Evolutionary conservation across 2,797 vertebrate species (phyloP).

Genomic region (Hydrophis major): DNA sequence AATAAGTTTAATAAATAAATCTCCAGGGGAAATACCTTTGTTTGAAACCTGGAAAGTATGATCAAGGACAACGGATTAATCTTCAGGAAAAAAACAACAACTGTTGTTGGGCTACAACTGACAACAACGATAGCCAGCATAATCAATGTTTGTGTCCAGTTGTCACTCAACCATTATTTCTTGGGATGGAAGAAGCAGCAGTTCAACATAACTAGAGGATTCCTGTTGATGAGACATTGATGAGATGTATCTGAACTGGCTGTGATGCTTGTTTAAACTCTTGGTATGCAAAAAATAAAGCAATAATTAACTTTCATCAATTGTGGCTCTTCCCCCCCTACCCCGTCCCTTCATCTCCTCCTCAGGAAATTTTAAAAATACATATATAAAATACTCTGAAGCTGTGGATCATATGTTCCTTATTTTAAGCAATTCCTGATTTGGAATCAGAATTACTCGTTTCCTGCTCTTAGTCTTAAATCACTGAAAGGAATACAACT

Average conservation of each 20-base stretch:
- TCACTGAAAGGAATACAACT: constrained; percentile 57
- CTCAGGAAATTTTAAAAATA: not conserved
- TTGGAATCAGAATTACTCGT: constrained; percentile 62
- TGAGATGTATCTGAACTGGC: not conserved
- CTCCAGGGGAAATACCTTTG: not conserved
- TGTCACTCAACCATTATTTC: not conserved
- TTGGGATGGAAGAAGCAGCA: not conserved
- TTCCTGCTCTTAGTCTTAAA: constrained; percentile 32
- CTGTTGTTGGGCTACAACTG: not conserved
- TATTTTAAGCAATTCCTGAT: constrained; percentile 70
- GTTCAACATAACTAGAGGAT: not conserved
- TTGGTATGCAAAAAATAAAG: fast-evolving
- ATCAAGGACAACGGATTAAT: not conserved
- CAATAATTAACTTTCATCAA: not conserved
- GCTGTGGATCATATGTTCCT: constrained; percentile 69
- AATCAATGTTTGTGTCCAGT: not conserved
- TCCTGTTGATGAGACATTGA: not conserved
- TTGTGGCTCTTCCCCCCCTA: constrained; percentile 52
- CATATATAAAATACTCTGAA: constrained; percentile 56
- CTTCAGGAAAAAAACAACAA: not conserved
- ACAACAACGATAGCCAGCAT: not conserved
- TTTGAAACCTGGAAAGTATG: not conserved
- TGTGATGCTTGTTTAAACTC: constrained; percentile 11
- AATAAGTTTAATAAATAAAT: not conserved
- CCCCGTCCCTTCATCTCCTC: not conserved